phyloP scores from a whole-genome alignment of 2,113 vertebrate genomes.

The Orientallactaga bullata region DNA sequence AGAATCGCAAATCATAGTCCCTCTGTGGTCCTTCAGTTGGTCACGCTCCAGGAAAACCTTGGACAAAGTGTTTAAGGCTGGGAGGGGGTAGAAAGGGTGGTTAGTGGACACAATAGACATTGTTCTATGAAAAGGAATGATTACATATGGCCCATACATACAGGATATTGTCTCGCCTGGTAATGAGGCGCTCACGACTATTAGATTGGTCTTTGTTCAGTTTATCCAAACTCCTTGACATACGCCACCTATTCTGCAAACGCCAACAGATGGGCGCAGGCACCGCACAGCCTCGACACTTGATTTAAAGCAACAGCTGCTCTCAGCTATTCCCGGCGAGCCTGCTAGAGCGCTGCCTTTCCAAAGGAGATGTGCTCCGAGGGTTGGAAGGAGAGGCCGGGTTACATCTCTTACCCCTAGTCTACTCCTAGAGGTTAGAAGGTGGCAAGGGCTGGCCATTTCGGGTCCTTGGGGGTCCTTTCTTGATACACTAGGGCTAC shows the following conservation, averaged over 20 bases:
- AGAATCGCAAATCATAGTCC: constrained; percentile 65
- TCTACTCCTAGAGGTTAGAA: constrained; percentile 1
- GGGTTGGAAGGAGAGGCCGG: constrained; percentile 79
- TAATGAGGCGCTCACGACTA: constrained; percentile 91
- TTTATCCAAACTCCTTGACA: constrained; percentile 94
- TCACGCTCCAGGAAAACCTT: constrained; percentile 90
- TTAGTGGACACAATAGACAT: constrained; percentile 90
- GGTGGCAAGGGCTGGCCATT: not conserved
- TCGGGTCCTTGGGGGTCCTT: not conserved
- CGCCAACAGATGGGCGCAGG: constrained; percentile 97
- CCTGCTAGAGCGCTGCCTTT: constrained; percentile 32
- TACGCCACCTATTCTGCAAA: constrained; percentile 94
- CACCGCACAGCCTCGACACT: constrained; percentile 85
- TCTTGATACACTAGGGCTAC: not conserved
- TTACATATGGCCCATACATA: constrained; percentile 94
- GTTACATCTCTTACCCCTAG: constrained; percentile 71
- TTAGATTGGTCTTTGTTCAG: constrained; percentile 90
- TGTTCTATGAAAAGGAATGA: constrained; percentile 94
- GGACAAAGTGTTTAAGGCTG: constrained; percentile 85
- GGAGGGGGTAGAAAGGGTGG: constrained; percentile 67
- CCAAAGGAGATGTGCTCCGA: not conserved
- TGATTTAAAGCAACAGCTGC: constrained; percentile 98
- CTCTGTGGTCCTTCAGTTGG: constrained; percentile 81
- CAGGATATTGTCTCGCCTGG: constrained; percentile 93
- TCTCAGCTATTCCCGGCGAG: constrained; percentile 86